Evolutionary conservation across 2,797 vertebrate species (phyloP).

Genomic region (Galago senegalensis): DNA sequence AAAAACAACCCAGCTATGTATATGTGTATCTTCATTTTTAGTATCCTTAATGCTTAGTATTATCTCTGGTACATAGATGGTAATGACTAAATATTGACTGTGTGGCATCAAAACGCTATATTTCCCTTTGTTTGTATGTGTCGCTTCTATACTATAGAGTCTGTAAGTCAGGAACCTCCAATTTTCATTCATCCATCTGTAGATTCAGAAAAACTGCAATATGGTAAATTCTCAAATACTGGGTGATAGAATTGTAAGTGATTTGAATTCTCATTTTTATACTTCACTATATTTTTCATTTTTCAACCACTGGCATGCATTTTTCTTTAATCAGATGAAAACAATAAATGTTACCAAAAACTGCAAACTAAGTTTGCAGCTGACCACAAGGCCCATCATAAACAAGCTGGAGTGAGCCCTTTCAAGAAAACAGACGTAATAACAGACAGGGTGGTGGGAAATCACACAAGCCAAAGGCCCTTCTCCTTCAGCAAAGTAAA

Average conservation of each 20-base stretch:
- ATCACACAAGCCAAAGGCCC: conserved; percentile 73
- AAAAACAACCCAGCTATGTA: neutral
- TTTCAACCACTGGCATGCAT: conserved; percentile 73
- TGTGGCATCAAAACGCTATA: neutral
- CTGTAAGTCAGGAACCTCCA: neutral
- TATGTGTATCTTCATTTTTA: neutral
- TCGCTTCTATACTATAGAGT: neutral
- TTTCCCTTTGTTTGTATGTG: neutral
- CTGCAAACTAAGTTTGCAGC: conserved; percentile 79
- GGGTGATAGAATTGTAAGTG: conserved; percentile 50
- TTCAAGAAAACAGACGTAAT: conserved; percentile 78
- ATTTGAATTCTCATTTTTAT: conserved; percentile 71
- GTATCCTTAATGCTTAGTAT: neutral
- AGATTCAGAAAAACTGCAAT: conserved; percentile 51
- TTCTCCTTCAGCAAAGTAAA: conserved; percentile 76
- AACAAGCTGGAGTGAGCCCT: conserved; percentile 76
- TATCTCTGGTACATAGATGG: neutral
- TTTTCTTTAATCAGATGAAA: conserved; percentile 80
- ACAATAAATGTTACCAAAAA: conserved; percentile 80
- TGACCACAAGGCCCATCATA: conserved; percentile 80
- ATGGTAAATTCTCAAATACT: conserved; percentile 3
- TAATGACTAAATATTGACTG: neutral
- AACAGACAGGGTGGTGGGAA: conserved; percentile 77
- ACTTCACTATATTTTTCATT: conserved; percentile 54
- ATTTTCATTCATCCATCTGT: neutral